A percentile compares a stretch with the other conserved stretches of the same genome.
phyloP scores from a whole-genome alignment of 1,140 invertebrate genomes.

The Drosophila tristis region DNA sequence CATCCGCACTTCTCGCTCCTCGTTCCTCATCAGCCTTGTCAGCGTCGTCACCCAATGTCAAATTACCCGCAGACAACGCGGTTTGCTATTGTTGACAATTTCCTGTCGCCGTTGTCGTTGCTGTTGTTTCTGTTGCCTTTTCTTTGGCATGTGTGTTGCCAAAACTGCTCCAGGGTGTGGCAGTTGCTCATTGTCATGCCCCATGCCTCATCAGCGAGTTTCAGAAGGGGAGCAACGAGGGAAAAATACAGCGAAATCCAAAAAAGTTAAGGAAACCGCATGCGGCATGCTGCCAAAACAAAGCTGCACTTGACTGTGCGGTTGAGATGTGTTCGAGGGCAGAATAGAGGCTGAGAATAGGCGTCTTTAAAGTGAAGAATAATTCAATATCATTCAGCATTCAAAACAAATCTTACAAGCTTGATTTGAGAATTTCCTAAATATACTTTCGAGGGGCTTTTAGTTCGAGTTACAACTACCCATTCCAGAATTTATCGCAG shows the following conservation, averaged over 20 bases:
- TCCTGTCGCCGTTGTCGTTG: constrained; percentile 43
- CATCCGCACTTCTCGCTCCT: constrained; percentile 8
- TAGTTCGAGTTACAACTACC: too few relatives aligned
- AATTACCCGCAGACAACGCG: constrained; percentile 69
- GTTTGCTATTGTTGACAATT: constrained; percentile 70
- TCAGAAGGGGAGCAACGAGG: constrained; percentile 17
- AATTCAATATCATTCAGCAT: too few relatives aligned
- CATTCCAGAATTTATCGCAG: too few relatives aligned
- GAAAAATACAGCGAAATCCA: constrained; percentile 5
- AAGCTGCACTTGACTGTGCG: constrained; percentile 22
- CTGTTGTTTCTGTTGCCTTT: constrained; percentile 6
- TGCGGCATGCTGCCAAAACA: constrained; percentile 42
- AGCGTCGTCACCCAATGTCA: constrained; percentile 39
- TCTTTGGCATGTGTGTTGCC: constrained; percentile 26
- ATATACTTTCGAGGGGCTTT: too few relatives aligned
- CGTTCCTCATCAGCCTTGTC: constrained; percentile 15
- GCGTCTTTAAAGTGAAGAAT: too few relatives aligned
- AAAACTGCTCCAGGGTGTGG: constrained; percentile 32
- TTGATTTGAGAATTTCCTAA: too few relatives aligned
- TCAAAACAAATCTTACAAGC: too few relatives aligned
- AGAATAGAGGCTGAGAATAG: too few relatives aligned
- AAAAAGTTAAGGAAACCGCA: constrained; percentile 11
- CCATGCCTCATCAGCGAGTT: constrained; percentile 46
- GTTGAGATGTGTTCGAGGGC: neutral
- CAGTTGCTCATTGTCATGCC: constrained; percentile 54